These are phyloP conservation scores for Zaprionus lachaisei DNA, from an alignment of 1,140 invertebrate species.

Conservation along the genomic window DNA sequence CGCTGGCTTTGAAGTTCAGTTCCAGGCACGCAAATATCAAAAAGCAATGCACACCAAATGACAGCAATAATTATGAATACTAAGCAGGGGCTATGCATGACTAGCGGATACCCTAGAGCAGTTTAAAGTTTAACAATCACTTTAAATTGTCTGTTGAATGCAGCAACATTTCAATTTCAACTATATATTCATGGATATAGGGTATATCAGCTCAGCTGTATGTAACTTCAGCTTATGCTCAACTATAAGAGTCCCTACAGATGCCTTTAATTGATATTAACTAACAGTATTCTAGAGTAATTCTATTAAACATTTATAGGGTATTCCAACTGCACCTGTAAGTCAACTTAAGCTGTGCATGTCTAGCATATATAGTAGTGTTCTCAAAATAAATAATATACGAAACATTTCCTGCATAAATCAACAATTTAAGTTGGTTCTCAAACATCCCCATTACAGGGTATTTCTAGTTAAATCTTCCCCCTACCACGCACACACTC, in stretches of 20 bases:
- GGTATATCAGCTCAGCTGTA: not conserved
- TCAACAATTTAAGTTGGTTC: not conserved
- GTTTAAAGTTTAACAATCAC: not conserved
- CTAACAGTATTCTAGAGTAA: too few species aligned
- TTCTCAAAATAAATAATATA: not conserved
- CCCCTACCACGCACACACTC: not conserved
- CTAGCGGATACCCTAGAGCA: not conserved
- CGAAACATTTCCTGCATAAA: not conserved
- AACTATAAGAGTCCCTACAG: not conserved
- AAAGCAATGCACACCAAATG: slow-evolving; percentile 50
- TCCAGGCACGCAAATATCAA: slow-evolving; percentile 75
- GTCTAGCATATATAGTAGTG: too few species aligned
- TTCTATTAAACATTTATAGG: too few species aligned
- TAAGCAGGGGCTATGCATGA: not conserved
- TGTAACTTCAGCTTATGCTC: not conserved
- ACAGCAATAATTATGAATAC: slow-evolving; percentile 41
- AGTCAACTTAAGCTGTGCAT: too few species aligned
- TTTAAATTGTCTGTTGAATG: not conserved
- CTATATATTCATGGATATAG: not conserved
- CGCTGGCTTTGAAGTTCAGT: slow-evolving; percentile 54
- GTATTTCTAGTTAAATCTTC: slow-evolving; percentile 10
- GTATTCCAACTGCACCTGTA: too few species aligned
- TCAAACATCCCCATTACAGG: not conserved
- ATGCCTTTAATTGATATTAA: too few species aligned
- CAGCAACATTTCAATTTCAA: not conserved